These are phyloP conservation scores for Drosophila aff. DNA, from an alignment of 1,140 invertebrate genomes.

Conservation along the genomic window DNA sequence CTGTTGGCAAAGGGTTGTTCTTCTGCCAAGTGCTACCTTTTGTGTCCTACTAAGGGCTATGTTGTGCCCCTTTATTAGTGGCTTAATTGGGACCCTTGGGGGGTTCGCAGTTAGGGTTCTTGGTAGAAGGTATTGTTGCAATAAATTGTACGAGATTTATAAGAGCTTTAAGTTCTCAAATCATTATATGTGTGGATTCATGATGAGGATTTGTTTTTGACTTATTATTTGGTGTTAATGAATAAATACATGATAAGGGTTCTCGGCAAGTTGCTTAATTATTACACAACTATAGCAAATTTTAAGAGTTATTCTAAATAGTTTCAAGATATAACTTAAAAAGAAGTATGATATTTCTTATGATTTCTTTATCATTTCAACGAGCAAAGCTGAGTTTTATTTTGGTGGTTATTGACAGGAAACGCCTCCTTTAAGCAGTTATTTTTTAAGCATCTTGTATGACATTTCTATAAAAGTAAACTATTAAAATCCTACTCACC, in stretches of 20 bases:
- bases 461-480: neutral
- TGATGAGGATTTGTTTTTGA: neutral
- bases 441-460: neutral
- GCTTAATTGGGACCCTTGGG: slow-evolving; percentile 14
- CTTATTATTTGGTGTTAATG: neutral
- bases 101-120: neutral
- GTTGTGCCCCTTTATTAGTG: slow-evolving; percentile 37
- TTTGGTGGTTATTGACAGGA: neutral
- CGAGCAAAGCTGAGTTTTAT: neutral
- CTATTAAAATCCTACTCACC: neutral
- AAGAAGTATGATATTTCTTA: neutral
- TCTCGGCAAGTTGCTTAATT: neutral
- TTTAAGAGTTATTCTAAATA: neutral
- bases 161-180: no score
- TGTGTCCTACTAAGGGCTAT: slow-evolving; percentile 1
- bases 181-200: no score
- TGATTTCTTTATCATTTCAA: neutral
- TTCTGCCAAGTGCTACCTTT: slow-evolving; percentile 29
- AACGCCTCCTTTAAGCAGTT: neutral
- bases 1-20: slow-evolving; percentile 16
- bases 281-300: no score
- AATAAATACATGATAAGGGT: neutral
- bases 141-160: neutral
- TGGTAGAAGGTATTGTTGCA: slow-evolving; percentile 2
- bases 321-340: neutral